Conservation (phyloP, 2,113 vertebrate species). For the Hyaena hyaena region DNA sequence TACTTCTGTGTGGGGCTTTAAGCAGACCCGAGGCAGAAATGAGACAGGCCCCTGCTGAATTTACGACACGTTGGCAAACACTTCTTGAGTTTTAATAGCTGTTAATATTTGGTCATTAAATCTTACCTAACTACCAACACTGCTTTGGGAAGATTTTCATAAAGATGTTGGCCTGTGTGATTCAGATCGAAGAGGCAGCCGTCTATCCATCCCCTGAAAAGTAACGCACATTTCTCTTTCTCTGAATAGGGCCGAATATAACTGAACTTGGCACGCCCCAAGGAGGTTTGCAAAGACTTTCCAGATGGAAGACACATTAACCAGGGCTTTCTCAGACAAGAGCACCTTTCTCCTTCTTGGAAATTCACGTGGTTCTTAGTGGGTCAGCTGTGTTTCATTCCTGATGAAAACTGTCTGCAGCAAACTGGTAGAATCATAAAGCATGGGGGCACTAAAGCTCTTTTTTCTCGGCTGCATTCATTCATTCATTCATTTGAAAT, state of each 20-base stretch:
- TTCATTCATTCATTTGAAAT: neutral
- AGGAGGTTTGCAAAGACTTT: constrained; percentile 6
- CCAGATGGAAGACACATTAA: constrained; percentile 47
- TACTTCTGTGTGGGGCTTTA: neutral
- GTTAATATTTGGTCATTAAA: neutral
- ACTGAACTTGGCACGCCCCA: neutral
- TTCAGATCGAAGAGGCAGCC: neutral
- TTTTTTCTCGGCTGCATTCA: neutral
- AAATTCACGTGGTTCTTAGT: neutral
- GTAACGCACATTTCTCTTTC: neutral
- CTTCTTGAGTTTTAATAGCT: neutral
- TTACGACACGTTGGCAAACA: neutral
- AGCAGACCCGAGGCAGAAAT: neutral
- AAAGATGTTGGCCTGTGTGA: neutral
- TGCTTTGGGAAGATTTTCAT: constrained; percentile 10
- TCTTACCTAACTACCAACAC: neutral
- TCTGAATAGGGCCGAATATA: neutral
- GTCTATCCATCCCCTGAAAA: neutral
- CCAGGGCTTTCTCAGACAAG: constrained; percentile 13
- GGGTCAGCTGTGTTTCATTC: neutral
- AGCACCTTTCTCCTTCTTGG: neutral
- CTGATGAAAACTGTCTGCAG: neutral
- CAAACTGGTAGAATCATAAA: neutral
- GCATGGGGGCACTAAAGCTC: neutral
- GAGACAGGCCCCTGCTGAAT: neutral